Evolutionary conservation across 64 coral and sea anemone genomes (phyloP).

Genomic region (Astreopora myriophthalma): DNA sequence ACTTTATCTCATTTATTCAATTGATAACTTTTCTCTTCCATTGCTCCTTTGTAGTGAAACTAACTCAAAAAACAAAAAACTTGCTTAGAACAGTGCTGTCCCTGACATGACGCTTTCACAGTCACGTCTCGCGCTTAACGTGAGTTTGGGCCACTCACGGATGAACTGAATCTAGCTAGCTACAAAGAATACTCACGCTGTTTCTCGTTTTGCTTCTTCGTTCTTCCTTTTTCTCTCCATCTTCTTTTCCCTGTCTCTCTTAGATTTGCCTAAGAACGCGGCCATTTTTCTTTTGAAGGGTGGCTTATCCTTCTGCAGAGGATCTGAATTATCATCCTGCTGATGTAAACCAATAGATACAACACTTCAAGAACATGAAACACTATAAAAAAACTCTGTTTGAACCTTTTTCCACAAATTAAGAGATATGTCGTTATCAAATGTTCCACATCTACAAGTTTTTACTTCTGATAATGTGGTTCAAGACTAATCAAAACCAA

Average conservation of each 20-base stretch:
- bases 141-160: too few relatives aligned
- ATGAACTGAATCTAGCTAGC: not conserved
- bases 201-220: not conserved
- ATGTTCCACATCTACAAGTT: too few relatives aligned
- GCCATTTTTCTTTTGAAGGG: not conserved
- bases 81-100: too few relatives aligned
- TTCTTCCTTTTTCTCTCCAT: not conserved
- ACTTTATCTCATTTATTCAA: too few relatives aligned
- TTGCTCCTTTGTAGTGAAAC: too few relatives aligned
- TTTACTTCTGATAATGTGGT: not conserved
- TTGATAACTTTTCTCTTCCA: too few relatives aligned
- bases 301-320: not conserved
- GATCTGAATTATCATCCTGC: not conserved
- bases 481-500: too few relatives aligned
- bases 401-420: too few relatives aligned
- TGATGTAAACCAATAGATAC: not conserved
- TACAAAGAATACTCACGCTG: not conserved
- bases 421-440: not conserved
- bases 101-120: too few relatives aligned
- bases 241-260: not conserved
- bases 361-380: not conserved
- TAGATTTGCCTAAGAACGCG: not conserved
- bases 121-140: too few relatives aligned
- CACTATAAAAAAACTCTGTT: too few relatives aligned
- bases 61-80: too few relatives aligned